Evolutionary conservation across 2,888 invertebrate species (phyloP).

Genomic region (Eustalomyia histrio): DNA sequence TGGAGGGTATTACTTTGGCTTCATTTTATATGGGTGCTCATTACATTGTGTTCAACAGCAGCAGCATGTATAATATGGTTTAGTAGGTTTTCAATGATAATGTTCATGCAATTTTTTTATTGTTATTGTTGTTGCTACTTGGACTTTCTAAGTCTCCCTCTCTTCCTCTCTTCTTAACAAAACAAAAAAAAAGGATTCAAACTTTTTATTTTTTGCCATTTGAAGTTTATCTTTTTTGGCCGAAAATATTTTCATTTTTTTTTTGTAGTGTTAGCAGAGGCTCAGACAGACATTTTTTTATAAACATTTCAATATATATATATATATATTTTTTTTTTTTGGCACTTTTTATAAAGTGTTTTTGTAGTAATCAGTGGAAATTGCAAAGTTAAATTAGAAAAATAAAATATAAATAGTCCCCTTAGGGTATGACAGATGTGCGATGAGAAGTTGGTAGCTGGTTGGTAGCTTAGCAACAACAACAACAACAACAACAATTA

Average conservation of each 20-base stretch:
- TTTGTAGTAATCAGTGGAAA: conserved; percentile 63
- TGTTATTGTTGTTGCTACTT: conserved; percentile 5
- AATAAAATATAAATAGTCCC: conserved; percentile 60
- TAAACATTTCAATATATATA: too few relatives aligned
- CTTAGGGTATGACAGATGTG: conserved; percentile 52
- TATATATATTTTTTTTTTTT: conserved; percentile 49
- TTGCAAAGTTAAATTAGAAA: conserved; percentile 64
- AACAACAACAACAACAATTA: conserved; percentile 5
- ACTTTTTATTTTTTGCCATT: conserved; percentile 4
- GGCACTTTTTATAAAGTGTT: conserved; percentile 58
- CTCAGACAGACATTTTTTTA: background rate
- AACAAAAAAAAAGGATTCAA: conserved; percentile 37
- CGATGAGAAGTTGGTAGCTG: conserved; percentile 29
- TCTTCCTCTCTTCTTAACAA: conserved; percentile 19
- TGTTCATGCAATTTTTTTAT: conserved; percentile 31
- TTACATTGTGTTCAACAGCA: conserved; percentile 38
- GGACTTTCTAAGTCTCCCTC: conserved; percentile 19
- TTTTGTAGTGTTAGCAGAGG: conserved; percentile 3
- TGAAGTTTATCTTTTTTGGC: conserved; percentile 25
- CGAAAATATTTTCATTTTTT: conserved; percentile 3
- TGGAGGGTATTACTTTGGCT: conserved; percentile 62
- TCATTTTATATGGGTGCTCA: conserved; percentile 43
- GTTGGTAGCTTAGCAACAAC: background rate
- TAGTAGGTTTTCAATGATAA: conserved; percentile 67
- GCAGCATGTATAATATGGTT: conserved; percentile 62